phyloP scores from a whole-genome alignment of 1,140 invertebrate genomes.

The Drosophila ambigua region DNA sequence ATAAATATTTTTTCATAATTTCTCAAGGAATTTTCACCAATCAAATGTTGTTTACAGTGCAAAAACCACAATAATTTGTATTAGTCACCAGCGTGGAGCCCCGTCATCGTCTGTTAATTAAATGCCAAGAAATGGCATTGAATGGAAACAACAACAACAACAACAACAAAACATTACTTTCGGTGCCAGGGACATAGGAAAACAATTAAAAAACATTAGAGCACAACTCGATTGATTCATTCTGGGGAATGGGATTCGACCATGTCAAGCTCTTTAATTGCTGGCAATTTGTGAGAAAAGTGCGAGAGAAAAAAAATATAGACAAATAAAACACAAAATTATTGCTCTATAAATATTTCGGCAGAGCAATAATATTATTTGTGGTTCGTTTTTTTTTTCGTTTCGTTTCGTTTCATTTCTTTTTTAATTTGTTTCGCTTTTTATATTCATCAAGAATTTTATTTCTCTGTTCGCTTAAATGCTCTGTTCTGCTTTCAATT shows the following conservation, averaged over 20 bases:
- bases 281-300: constrained; percentile 26
- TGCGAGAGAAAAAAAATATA: constrained; percentile 23
- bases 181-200: constrained; percentile 24
- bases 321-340: constrained; percentile 25
- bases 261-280: constrained; percentile 21
- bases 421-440: constrained; percentile 22
- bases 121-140: constrained; percentile 6
- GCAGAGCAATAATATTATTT: constrained; percentile 17
- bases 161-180: constrained; percentile 23
- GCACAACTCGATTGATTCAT: background rate
- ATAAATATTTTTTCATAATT: constrained; percentile 1
- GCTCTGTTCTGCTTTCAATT: constrained; percentile 39
- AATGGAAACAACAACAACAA: background rate
- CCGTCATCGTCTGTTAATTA: constrained; percentile 15
- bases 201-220: constrained; percentile 6
- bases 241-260: background rate
- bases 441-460: constrained; percentile 15
- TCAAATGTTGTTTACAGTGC: constrained; percentile 18
- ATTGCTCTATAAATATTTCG: constrained; percentile 59
- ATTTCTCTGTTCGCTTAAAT: background rate
- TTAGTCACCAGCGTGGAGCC: constrained; percentile 7
- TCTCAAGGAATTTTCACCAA: background rate
- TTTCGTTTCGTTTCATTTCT: constrained; percentile 5
- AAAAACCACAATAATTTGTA: constrained; percentile 7
- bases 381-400: constrained; percentile 15